A percentile compares a stretch with the other conserved stretches of the same genome.
Conservation (phyloP, 2,797 vertebrate genomes). For the Falco concolor region DNA sequence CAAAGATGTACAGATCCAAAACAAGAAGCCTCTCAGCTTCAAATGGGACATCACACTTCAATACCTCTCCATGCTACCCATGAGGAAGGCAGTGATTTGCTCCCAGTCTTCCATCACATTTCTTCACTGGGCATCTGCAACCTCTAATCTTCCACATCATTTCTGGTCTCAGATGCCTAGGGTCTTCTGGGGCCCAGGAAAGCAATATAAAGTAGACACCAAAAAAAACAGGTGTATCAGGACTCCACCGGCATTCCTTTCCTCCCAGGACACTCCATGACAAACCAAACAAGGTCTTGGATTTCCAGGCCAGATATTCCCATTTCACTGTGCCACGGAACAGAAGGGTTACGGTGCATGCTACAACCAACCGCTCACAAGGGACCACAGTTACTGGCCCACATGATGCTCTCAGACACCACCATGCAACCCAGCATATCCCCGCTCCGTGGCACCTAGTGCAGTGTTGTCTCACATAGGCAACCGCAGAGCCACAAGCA, state of each 20-base stretch:
- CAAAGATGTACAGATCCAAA: not conserved
- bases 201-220: not conserved
- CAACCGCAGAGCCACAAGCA: not conserved
- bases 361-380: not conserved
- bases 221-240: not conserved
- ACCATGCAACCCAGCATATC: not conserved
- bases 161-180: not conserved
- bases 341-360: accelerated
- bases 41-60: not conserved
- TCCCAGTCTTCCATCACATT: not conserved
- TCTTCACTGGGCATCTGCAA: not conserved
- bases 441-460: not conserved
- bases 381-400: not conserved
- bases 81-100: accelerated
- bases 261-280: accelerated
- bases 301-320: not conserved
- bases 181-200: not conserved
- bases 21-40: not conserved
- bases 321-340: not conserved
- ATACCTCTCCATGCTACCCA: accelerated
- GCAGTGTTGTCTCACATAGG: not conserved
- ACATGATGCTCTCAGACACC: not conserved
- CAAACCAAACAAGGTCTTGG: not conserved
- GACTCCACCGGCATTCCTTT: not conserved
- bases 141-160: not conserved